These are phyloP conservation scores for Microplitis manilae DNA, from an alignment of 2,888 invertebrate species.

Conservation along the genomic window DNA sequence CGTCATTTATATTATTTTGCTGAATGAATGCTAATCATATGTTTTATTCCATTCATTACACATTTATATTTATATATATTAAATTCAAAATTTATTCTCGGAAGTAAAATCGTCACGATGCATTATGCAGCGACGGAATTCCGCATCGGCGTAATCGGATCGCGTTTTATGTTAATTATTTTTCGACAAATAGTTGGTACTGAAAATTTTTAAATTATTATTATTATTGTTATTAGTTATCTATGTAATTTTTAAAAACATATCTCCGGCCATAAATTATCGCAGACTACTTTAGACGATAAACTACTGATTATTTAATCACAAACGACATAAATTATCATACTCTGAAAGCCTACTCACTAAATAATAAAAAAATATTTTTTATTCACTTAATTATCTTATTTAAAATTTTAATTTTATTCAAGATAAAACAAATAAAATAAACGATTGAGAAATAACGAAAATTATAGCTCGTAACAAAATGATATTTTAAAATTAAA, in stretches of 20 bases:
- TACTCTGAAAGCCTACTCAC: neutral
- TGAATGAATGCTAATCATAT: constrained; percentile 32
- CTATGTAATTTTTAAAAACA: neutral
- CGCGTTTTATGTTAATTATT: constrained; percentile 16
- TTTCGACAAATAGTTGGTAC: neutral
- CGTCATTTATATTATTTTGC: constrained; percentile 45
- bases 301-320: neutral
- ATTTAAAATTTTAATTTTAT: neutral
- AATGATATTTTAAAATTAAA: neutral
- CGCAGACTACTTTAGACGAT: neutral
- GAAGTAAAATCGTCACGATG: neutral
- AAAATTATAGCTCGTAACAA: neutral
- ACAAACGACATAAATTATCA: neutral
- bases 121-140: constrained; percentile 33
- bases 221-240: too few relatives aligned
- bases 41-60: constrained; percentile 15
- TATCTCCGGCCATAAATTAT: neutral
- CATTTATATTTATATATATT: neutral
- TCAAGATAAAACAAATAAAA: neutral
- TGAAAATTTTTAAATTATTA: neutral
- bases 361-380: neutral
- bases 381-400: neutral
- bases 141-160: constrained; percentile 46
- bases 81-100: constrained; percentile 23
- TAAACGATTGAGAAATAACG: neutral